These are phyloP conservation scores for Dendrocincla tyrannina DNA, from an alignment of 2,797 vertebrate genomes.

Conservation along the genomic window DNA sequence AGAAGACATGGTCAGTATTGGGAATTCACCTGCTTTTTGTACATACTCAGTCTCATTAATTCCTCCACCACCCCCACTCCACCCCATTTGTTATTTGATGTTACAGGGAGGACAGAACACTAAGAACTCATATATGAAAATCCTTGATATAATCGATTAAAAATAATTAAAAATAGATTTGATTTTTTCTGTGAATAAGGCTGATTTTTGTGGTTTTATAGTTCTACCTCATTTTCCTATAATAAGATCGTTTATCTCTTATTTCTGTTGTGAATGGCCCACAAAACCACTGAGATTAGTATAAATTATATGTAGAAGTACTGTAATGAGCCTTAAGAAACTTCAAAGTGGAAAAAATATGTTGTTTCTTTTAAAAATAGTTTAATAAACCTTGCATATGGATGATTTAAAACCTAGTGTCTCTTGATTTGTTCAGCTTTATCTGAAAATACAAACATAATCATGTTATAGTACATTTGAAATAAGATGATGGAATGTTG, in stretches of 20 bases:
- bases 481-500: not conserved
- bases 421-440: slow-evolving; percentile 12
- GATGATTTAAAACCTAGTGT: not conserved
- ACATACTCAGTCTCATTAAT: not conserved
- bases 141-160: not conserved
- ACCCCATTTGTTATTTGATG: not conserved
- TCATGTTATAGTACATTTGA: not conserved
- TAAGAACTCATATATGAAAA: not conserved
- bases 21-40: not conserved
- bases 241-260: not conserved
- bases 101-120: not conserved
- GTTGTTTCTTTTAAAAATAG: not conserved
- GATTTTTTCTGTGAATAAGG: not conserved
- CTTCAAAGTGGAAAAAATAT: not conserved
- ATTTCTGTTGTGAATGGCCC: not conserved
- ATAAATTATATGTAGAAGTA: not conserved
- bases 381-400: not conserved
- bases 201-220: not conserved
- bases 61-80: not conserved
- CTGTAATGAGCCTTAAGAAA: not conserved
- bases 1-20: not conserved
- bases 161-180: not conserved
- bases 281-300: not conserved
- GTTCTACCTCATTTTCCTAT: not conserved
- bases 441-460: slow-evolving; percentile 15